Conservation (phyloP, 1,140 invertebrate genomes). For the Dufourea novaeangliae region DNA sequence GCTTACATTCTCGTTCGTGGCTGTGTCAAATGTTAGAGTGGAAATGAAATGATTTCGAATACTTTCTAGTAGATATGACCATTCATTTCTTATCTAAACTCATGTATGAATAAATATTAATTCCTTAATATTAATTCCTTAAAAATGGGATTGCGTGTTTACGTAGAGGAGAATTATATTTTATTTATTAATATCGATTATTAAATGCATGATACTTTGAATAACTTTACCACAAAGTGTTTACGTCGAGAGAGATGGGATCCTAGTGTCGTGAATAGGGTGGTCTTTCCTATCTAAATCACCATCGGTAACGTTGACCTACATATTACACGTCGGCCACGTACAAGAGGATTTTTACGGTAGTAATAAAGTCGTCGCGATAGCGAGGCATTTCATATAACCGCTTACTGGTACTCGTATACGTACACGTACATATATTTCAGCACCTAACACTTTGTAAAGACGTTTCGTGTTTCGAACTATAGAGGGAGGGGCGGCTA, state of each 20-base stretch:
- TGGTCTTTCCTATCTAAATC: conserved; percentile 26
- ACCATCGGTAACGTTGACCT: conserved; percentile 34
- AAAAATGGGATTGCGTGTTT: too few species aligned
- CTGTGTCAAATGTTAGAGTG: background rate
- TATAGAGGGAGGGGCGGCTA: background rate
- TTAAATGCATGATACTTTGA: too few species aligned
- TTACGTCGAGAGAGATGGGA: background rate
- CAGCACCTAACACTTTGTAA: conserved; percentile 26
- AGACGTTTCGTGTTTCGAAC: conserved; percentile 1
- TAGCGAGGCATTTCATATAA: conserved; percentile 13
- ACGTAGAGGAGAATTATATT: too few species aligned
- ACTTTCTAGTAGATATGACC: background rate
- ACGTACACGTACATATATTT: background rate
- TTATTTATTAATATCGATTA: too few species aligned
- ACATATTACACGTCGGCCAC: conserved; percentile 24
- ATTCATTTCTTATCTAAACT: background rate
- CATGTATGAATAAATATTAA: too few species aligned
- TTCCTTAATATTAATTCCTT: too few species aligned
- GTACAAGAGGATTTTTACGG: conserved; percentile 28
- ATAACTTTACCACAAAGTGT: background rate
- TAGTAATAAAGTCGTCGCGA: conserved; percentile 37
- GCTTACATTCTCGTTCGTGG: background rate
- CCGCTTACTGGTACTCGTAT: conserved; percentile 28
- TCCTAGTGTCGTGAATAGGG: background rate
- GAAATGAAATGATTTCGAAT: background rate